Base-by-base conservation (phyloP, 1,140 invertebrate genomes). In the Lithobius niger region DNA sequence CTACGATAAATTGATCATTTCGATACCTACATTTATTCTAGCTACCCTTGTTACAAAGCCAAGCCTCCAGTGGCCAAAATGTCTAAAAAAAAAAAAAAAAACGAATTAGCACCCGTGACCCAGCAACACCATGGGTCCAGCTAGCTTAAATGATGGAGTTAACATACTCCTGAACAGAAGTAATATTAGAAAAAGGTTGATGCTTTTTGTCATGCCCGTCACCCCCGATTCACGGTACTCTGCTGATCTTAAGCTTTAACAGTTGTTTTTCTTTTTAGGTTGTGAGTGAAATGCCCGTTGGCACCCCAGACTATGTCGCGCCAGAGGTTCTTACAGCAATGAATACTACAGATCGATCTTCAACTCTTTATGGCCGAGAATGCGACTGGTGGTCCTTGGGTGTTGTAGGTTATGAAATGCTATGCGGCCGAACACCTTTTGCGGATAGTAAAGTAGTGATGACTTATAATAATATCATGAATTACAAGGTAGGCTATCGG, bases 321-420 rank as follows among this genome's bases (percentile, higher is more conserved):
- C 97, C 97, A 0, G 97, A 99, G 74, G 94, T 99, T 15, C 75
- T 99, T 52, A 88, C 95, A 68, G 97, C 93, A 3, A 94, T 99
- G 72, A 80, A 73, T 60, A 61, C 49, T 58, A 28, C 27, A 49
- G 4, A 57, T 55, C 92, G 93, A 65, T 87, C 88, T n/a, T 88
- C 94, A 67, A 91, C 93, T 47, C 83, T 88, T 27, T 92, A 92
- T 69, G 94, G 95, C 0, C 74, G 88, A 31, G 95, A 99, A 71
- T 97, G 96, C 72, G 97, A 99, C 74, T 99, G 92, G 91, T 99
- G 97, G 97, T 95, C 91, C 16, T 94, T 99, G 16, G 96, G 96
- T 40, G 94, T 99, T 50, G 94, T 99, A 71, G 76, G 99, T 0
- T 99, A 96, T 72, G 96, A 99, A 76, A 98, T 99, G 93, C 75